A percentile compares a stretch with the other conserved stretches of the same genome.
These are phyloP conservation scores for Misgurnus anguillicaudatus DNA, from an alignment of 2,113 vertebrate genomes.

Conservation along the genomic window DNA sequence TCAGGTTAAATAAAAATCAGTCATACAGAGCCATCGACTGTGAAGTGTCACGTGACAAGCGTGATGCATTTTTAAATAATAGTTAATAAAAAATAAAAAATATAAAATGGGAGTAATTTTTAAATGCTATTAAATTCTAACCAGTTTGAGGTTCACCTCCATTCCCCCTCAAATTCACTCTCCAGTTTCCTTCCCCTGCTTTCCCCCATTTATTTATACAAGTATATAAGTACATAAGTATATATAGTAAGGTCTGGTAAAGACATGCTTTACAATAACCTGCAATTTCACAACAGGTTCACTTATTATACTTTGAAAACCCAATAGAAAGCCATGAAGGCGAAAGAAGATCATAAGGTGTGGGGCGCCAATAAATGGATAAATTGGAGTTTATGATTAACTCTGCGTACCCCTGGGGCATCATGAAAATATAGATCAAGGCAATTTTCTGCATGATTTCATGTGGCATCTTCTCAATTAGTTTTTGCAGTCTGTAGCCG, in stretches of 20 bases:
- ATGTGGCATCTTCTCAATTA: constrained; percentile 79
- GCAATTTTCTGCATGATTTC: constrained; percentile 83
- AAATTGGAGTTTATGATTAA: constrained; percentile 61
- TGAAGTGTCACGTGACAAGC: no score
- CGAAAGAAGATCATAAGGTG: not conserved
- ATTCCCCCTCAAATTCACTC: no score
- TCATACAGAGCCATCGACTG: no score
- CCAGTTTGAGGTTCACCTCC: no score
- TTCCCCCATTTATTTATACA: no score
- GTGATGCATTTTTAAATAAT: no score
- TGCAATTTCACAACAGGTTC: constrained; percentile 4
- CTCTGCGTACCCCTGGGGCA: constrained; percentile 70
- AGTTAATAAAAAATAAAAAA: no score
- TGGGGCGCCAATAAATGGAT: constrained; percentile 20
- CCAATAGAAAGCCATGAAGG: not conserved
- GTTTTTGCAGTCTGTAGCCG: constrained; percentile 73
- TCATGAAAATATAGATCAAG: constrained; percentile 72
- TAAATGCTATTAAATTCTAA: no score
- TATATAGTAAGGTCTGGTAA: not conserved
- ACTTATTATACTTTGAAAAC: not conserved
- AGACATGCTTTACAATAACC: not conserved
- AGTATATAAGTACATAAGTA: no score
- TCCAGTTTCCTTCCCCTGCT: no score
- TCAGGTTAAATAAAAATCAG: no score
- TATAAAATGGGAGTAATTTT: no score